Base-by-base conservation (phyloP, 2,888 invertebrate species). In the Gryllus longicercus region DNA sequence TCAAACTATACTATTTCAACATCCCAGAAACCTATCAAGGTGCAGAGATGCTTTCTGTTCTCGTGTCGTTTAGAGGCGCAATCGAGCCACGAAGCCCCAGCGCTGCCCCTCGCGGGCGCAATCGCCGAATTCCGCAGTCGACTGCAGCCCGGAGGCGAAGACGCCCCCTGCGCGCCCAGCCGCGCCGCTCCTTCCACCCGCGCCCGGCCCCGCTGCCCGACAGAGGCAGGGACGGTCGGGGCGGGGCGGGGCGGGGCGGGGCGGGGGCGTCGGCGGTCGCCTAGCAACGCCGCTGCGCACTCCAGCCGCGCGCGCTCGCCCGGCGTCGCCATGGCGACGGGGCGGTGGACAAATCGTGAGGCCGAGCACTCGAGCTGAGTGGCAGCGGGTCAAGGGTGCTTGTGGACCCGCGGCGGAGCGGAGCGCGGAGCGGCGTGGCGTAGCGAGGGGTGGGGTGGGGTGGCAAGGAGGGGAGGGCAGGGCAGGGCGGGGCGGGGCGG, bases 261-360 rank as follows among this genome's bases (percentile, higher is more conserved):
- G 77, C 77, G 76, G 77, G 74, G 49, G 76, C 76, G 49, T 74
- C 51, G 50, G 74, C 11, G 50, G 81, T 80, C 78, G 79, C 79
- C 75, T 77, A 74, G 81, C 80, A 80, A 80, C 81, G 79, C 38
- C 78, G 75, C 78, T 78, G 80, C 78, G 81, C 81, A 80, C 81
- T 80, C 80, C 75, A 80, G 80, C 51, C 80, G 51, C 80, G 76
- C 74, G 80, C 63, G 76, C 51, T 79, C 74, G 74, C 78, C 79
- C 79, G 78, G 78, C 80, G 80, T 79, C 76, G 25, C 79, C 79
- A 79, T 79, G 79, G 76, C 79, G 76, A 79, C 79, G 78, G 78
- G 80, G 78, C 79, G 79, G 81, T 81, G 81, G 81, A 81, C 81
- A 81, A 81, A 81, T 81, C 80, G 79, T 78, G 79, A 63, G 78